These are phyloP conservation scores for Cyanoramphus novaezelandiae DNA, from an alignment of 2,113 vertebrate genomes.

Conservation along the genomic window DNA sequence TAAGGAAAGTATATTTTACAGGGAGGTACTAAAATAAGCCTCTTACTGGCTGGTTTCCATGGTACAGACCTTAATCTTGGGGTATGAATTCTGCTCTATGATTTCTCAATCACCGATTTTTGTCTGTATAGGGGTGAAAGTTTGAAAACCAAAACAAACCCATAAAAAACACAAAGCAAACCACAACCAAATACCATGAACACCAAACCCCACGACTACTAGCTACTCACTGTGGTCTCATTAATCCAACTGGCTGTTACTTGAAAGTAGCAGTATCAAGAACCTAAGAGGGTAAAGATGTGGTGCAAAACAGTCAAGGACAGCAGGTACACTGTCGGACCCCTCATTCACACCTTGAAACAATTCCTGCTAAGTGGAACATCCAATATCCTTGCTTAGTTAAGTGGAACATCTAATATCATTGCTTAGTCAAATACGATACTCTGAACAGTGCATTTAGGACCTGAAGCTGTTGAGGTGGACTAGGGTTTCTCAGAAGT, in stretches of 20 bases:
- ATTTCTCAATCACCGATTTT: not conserved
- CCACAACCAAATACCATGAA: not conserved
- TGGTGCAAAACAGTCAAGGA: not conserved
- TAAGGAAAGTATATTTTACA: not conserved
- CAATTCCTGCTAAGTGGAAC: not conserved
- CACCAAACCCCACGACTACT: not conserved
- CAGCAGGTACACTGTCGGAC: accelerated
- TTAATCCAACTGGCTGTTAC: not conserved
- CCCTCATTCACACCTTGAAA: not conserved
- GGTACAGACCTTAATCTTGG: not conserved
- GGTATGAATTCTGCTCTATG: not conserved
- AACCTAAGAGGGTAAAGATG: not conserved
- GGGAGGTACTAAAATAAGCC: not conserved
- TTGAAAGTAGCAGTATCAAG: not conserved
- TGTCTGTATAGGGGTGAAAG: not conserved
- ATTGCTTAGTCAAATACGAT: accelerated
- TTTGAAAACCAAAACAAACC: not conserved
- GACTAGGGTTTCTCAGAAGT: not conserved
- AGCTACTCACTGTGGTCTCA: not conserved
- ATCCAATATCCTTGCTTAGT: not conserved
- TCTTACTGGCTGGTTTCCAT: not conserved
- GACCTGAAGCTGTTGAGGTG: not conserved
- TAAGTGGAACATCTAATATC: not conserved
- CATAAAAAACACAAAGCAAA: not conserved
- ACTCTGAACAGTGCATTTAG: accelerated